phyloP scores from a whole-genome alignment of 2,113 vertebrate genomes.

The Ceuthmochares aereus region DNA sequence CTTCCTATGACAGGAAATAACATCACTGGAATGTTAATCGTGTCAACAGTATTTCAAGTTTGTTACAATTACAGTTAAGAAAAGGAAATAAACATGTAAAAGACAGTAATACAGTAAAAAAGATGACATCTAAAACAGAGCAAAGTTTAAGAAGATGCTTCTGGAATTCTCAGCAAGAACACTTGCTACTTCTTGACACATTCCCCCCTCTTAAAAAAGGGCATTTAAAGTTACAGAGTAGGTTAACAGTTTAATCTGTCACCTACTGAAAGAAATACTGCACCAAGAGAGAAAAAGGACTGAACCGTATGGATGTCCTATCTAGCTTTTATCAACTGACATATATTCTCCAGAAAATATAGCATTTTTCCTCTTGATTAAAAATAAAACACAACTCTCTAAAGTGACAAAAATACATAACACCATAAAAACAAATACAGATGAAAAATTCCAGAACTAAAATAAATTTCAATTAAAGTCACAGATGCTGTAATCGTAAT shows the following conservation, averaged over 20 bases:
- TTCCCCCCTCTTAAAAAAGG: neutral
- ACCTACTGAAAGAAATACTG: neutral
- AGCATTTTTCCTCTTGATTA: neutral
- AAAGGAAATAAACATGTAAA: neutral
- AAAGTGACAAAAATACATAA: neutral
- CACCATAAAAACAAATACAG: neutral
- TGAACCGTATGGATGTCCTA: fast-evolving
- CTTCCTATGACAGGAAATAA: neutral
- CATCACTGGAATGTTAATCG: neutral
- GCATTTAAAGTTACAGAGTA: neutral
- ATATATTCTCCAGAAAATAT: neutral
- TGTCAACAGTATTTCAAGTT: constrained; percentile 5
- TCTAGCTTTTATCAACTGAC: neutral
- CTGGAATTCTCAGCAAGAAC: neutral
- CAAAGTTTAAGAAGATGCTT: neutral
- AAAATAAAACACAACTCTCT: neutral
- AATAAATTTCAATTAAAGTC: neutral
- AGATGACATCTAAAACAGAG: neutral
- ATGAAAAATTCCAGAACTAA: neutral
- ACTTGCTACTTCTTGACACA: neutral
- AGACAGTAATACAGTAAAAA: neutral
- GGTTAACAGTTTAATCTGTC: neutral
- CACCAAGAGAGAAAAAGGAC: neutral
- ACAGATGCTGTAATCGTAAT: neutral
- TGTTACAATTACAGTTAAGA: neutral